Conservation (phyloP, 2,888 invertebrate species). For the Cotesia congregata region DNA sequence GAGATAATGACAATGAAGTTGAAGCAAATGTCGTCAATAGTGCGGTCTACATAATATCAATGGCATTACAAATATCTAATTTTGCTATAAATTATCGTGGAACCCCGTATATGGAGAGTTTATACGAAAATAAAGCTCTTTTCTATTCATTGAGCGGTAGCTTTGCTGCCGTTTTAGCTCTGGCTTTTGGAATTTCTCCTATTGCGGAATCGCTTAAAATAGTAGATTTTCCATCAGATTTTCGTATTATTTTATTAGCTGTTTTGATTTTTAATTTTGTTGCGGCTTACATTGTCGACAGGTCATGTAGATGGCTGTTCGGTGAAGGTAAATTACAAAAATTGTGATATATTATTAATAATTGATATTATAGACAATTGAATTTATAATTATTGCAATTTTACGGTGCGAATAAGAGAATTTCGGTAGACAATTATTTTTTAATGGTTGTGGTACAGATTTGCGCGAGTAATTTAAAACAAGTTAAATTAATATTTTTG, state of each 20-base stretch:
- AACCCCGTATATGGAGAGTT: slow-evolving; percentile 98
- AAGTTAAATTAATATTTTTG: neutral
- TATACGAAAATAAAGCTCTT: slow-evolving; percentile 91
- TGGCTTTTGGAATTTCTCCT: slow-evolving; percentile 91
- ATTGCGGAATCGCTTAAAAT: slow-evolving; percentile 93
- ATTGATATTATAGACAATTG: slow-evolving; percentile 23
- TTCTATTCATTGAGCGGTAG: slow-evolving; percentile 91
- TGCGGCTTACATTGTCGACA: slow-evolving; percentile 88
- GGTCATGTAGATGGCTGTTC: slow-evolving; percentile 86
- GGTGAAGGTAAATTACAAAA: slow-evolving; percentile 80
- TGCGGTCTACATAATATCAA: slow-evolving; percentile 97
- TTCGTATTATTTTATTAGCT: slow-evolving; percentile 86
- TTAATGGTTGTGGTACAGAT: neutral
- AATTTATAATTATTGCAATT: neutral
- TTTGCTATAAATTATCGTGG: slow-evolving; percentile 99
- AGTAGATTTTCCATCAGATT: slow-evolving; percentile 94
- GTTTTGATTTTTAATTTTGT: slow-evolving; percentile 89
- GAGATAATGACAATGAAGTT: slow-evolving; percentile 85
- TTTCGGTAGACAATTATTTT: neutral
- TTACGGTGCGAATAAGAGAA: neutral
- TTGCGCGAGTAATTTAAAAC: neutral
- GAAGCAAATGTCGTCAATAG: slow-evolving; percentile 96
- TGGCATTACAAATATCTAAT: slow-evolving; percentile 97
- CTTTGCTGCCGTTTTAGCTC: slow-evolving; percentile 83
- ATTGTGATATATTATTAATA: slow-evolving; percentile 59